Percentiles rank a stretch among this genome's conserved stretches.
Evolutionary conservation across 92 coral and sea anemone genomes (phyloP).

Genomic region (Zoanthus sociatus): DNA sequence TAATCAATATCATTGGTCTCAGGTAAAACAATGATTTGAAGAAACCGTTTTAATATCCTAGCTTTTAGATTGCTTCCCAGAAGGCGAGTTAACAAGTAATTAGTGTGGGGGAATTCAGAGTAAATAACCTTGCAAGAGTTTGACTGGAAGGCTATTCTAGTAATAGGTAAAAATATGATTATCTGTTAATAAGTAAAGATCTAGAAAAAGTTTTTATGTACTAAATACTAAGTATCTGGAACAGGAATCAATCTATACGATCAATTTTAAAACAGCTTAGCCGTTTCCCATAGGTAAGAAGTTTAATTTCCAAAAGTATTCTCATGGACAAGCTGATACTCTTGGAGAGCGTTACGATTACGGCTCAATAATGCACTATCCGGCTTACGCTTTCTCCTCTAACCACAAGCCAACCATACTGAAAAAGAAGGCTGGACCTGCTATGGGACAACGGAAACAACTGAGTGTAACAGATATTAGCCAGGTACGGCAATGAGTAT

Average conservation of each 20-base stretch:
- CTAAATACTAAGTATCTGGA: not conserved
- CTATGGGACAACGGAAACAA: slow-evolving; percentile 17
- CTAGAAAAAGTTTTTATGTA: not conserved
- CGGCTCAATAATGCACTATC: slow-evolving; percentile 40
- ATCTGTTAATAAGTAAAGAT: too few species aligned
- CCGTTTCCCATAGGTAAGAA: slow-evolving; percentile 14
- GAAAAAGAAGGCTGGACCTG: slow-evolving; percentile 29
- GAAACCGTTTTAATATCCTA: too few species aligned
- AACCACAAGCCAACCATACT: slow-evolving; percentile 37
- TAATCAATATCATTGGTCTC: too few species aligned
- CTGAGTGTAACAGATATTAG: slow-evolving; percentile 28
- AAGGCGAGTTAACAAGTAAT: too few species aligned
- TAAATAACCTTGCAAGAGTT: too few species aligned
- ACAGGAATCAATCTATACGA: not conserved
- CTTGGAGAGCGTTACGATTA: slow-evolving; percentile 40
- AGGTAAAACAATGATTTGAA: too few species aligned
- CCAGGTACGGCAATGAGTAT: not conserved
- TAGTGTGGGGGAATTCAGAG: too few species aligned
- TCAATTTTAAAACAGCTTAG: not conserved
- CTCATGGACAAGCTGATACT: slow-evolving; percentile 35
- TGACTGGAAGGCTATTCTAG: too few species aligned
- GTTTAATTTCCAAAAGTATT: slow-evolving; percentile 40
- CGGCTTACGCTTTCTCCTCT: slow-evolving; percentile 33
- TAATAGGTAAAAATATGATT: too few species aligned
- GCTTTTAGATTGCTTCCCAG: too few species aligned